Conservation (phyloP, 2,797 vertebrate genomes). For the Schizopygopsis malacanthus region DNA sequence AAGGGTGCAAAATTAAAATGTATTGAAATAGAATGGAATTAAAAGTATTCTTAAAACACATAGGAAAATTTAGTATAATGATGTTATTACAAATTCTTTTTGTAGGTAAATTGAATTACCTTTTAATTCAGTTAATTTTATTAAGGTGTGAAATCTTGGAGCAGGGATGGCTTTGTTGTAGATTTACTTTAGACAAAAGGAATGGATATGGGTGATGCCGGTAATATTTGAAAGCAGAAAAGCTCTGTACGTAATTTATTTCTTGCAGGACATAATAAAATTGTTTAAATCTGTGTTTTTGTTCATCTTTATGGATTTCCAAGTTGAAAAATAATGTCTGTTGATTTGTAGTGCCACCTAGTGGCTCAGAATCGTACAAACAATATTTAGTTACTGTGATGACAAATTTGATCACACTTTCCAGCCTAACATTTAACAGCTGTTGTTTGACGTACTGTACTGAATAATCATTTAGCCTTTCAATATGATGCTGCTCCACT, state of each 20-base stretch:
- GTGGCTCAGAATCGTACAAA: slow-evolving; percentile 57
- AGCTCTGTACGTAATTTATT: slow-evolving; percentile 30
- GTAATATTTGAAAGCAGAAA: neutral
- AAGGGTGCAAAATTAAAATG: neutral
- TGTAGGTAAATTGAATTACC: too few species aligned
- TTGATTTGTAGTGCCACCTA: slow-evolving; percentile 61
- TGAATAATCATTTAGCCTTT: neutral
- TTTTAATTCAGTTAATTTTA: neutral
- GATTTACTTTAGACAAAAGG: neutral
- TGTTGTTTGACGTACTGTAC: neutral
- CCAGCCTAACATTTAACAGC: neutral
- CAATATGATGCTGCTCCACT: neutral
- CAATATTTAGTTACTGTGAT: neutral
- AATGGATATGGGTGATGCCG: neutral
- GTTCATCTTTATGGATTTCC: neutral
- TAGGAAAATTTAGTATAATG: neutral
- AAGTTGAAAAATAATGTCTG: neutral
- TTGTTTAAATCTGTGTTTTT: neutral
- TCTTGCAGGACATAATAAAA: slow-evolving; percentile 29
- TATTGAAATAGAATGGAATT: neutral
- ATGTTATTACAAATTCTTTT: neutral
- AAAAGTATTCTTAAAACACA: neutral
- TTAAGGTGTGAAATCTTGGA: neutral
- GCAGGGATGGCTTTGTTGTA: neutral
- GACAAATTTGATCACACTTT: neutral